Evolutionary conservation across 2,113 vertebrate species (phyloP), one percentile per base, ranked within the genome.

Genomic region (Lepisosteus oculatus): DNA sequence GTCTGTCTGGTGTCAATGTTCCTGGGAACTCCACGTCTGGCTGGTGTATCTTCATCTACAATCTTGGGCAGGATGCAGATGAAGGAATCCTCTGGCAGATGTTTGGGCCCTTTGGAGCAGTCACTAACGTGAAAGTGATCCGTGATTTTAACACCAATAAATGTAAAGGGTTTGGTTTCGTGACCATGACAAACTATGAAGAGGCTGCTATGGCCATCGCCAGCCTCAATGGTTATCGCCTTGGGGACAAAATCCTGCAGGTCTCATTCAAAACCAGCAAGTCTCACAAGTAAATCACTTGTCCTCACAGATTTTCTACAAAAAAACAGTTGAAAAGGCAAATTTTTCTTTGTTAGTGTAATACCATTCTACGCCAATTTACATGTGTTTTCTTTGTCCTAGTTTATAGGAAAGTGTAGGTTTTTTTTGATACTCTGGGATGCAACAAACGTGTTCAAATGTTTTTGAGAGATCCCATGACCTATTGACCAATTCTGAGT

Each of bases 81-180:
- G 96, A 99, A 90, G 96, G 95, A 86, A 96, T 99, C 87, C 95
- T 99, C 69, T 99, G 97, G 97, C 97, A 99, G 93, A 99, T 99
- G 96, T 99, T 98, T 74, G 97, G 97, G 73, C 97, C 97, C 69
- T 98, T 99, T 73, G 97, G 97, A 8, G 96, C 97, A 0, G 97
- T 99, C 89, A 99, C 95, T 86, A 98, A 98, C 80, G 97, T 99
- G 83, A 99, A 99, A 87, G 97, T 99, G 84, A 99, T 99, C 88
- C 96, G 96, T 69, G 96, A 99, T 90, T 98, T 98, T 93, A 99
- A 97, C 94, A 99, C 96, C 94, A 99, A 99, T 94, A 99, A 99
- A 93, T 98, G 97, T 93, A 99, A 99, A 90, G 97, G 97, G 81
- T 99, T 99, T 84, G 97, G 97, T 84, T 99, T 99, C 90, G 97